phyloP scores from a whole-genome alignment of 1,140 invertebrate genomes.

The Penaeus indicus region DNA sequence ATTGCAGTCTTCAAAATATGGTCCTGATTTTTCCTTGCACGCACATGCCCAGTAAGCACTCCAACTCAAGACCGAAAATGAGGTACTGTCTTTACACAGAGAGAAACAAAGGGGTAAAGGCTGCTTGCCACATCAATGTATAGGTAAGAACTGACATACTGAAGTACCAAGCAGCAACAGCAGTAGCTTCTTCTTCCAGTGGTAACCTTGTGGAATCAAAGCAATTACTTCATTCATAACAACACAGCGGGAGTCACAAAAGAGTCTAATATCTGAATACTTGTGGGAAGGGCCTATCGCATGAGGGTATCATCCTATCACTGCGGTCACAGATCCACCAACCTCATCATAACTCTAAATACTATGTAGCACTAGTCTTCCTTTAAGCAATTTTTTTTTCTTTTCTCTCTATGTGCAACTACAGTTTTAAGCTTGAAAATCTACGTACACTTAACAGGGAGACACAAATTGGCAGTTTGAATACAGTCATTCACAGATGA shows the following conservation, averaged over 20 bases:
- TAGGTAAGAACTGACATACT: conserved; percentile 39
- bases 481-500: conserved; percentile 59
- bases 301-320: conserved; percentile 44
- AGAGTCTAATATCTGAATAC: conserved; percentile 39
- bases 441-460: conserved; percentile 59
- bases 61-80: conserved; percentile 22
- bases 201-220: conserved; percentile 45
- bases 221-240: conserved; percentile 43
- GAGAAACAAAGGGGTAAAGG: conserved; percentile 9
- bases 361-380: conserved; percentile 44
- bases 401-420: conserved; percentile 45
- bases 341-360: conserved; percentile 34
- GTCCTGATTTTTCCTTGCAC: conserved; percentile 24
- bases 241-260: conserved; percentile 47
- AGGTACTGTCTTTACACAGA: conserved; percentile 32
- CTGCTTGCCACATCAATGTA: conserved; percentile 51
- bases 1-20: conserved; percentile 28
- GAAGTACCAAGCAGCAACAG: conserved; percentile 41
- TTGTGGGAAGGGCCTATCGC: conserved; percentile 33
- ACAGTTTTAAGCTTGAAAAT: conserved; percentile 55
- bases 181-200: conserved; percentile 48
- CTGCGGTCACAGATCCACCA: conserved; percentile 25
- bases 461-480: conserved; percentile 62
- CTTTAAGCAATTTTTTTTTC: background rate
- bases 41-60: conserved; percentile 27